phyloP scores from a whole-genome alignment of 2,888 invertebrate species.

The Diaprepes abbreviatus region DNA sequence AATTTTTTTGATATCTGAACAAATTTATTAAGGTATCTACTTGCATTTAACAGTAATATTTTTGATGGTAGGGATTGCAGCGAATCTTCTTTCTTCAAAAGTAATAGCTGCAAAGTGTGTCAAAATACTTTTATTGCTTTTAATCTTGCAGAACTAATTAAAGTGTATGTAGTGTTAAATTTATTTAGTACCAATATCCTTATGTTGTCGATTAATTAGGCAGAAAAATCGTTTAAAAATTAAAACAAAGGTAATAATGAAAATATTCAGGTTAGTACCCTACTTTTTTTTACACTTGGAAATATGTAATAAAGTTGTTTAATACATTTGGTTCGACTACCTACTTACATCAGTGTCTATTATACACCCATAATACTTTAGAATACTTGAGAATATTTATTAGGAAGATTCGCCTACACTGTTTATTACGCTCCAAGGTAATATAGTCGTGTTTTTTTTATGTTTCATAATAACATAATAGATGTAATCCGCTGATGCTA shows the following conservation, averaged over 20 bases:
- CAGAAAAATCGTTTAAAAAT: neutral
- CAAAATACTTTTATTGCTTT: conserved; percentile 1
- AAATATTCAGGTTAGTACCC: neutral
- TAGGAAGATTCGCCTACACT: conserved; percentile 47
- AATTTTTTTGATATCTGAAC: too few species aligned
- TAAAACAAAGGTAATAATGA: neutral
- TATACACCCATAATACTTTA: conserved; percentile 42
- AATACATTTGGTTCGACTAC: conserved; percentile 31
- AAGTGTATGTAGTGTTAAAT: neutral
- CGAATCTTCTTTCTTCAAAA: neutral
- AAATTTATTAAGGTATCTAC: too few species aligned
- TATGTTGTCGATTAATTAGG: neutral
- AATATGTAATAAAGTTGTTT: conserved; percentile 13
- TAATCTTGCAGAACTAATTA: conserved; percentile 12
- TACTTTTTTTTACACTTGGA: neutral
- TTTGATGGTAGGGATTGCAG: neutral
- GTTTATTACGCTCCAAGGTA: conserved; percentile 36
- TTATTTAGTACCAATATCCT: neutral
- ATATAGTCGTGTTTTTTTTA: conserved; percentile 28
- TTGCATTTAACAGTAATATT: too few species aligned
- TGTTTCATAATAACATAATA: conserved; percentile 24
- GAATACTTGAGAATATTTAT: conserved; percentile 41
- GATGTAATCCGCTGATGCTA: neutral
- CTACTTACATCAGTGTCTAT: conserved; percentile 28
- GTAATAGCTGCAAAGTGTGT: neutral